A percentile compares a stretch with the other conserved stretches of the same genome.
Evolutionary conservation across 2,888 invertebrate genomes (phyloP).

Genomic region (Drepanosiphum platanoidis): DNA sequence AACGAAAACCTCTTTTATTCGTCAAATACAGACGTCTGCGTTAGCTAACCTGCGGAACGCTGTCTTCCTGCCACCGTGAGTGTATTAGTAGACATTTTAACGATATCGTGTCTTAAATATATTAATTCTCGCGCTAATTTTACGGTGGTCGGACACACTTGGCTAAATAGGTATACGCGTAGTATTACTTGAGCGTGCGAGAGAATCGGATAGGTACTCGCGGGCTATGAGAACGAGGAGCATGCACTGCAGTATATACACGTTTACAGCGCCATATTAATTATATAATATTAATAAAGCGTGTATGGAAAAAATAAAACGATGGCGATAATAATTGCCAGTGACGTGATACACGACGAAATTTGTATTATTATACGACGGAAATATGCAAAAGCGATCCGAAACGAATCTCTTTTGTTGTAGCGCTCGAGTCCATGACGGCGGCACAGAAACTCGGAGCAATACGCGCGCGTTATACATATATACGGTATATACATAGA

Average conservation of each 20-base stretch:
- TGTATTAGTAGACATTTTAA: neutral
- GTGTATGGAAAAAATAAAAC: neutral
- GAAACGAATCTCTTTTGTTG: conserved; percentile 19
- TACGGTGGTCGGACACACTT: neutral
- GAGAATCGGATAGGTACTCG: neutral
- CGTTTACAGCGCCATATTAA: no score
- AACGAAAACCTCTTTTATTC: no score
- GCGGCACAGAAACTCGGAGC: neutral
- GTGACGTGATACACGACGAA: neutral
- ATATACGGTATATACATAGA: no score
- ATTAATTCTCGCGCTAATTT: neutral
- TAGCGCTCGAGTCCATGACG: conserved; percentile 26
- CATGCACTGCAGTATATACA: no score
- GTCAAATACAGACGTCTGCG: no score
- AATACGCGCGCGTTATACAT: neutral
- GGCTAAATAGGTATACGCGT: neutral
- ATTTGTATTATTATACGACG: neutral
- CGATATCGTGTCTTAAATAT: neutral
- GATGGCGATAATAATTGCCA: neutral
- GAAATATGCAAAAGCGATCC: neutral
- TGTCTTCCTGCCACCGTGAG: no score
- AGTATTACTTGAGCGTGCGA: neutral
- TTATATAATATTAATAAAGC: neutral
- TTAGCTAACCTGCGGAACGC: no score
- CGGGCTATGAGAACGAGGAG: neutral